These are phyloP conservation scores for Drosophila ercepeae DNA, from an alignment of 1,140 invertebrate species.

Conservation along the genomic window DNA sequence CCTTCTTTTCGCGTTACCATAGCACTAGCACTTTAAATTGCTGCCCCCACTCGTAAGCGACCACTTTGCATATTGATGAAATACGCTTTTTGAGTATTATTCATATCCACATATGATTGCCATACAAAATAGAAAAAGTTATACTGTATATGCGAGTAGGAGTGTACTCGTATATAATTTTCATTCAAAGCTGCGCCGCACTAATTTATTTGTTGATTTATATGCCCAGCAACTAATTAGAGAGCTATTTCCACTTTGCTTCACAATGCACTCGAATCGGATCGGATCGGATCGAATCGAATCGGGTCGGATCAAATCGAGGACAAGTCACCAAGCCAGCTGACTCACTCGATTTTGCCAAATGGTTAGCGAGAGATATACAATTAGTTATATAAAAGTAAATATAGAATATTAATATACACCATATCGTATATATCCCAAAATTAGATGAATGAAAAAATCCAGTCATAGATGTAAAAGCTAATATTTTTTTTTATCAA, in stretches of 20 bases:
- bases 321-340: slow-evolving; percentile 32
- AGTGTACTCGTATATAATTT: slow-evolving; percentile 14
- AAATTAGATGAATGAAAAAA: slow-evolving; percentile 10
- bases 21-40: slow-evolving; percentile 53
- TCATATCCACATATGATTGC: slow-evolving; percentile 18
- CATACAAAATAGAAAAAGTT: background rate
- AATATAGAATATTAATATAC: background rate
- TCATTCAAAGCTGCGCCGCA: slow-evolving; percentile 9
- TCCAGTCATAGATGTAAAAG: slow-evolving; percentile 9
- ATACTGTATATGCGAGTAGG: too few relatives aligned
- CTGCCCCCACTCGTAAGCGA: slow-evolving; percentile 28
- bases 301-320: slow-evolving; percentile 7
- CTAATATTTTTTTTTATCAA: background rate
- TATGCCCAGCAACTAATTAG: slow-evolving; percentile 71
- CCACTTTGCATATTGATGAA: slow-evolving; percentile 63
- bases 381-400: background rate
- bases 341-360: slow-evolving; percentile 28
- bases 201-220: slow-evolving; percentile 72
- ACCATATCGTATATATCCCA: slow-evolving; percentile 8
- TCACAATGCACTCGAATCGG: slow-evolving; percentile 49
- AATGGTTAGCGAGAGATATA: background rate
- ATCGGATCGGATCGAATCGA: slow-evolving; percentile 1
- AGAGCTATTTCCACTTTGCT: slow-evolving; percentile 66
- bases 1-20: slow-evolving; percentile 6
- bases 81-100: slow-evolving; percentile 34